These are phyloP conservation scores for Drosophila pseudotakahashii DNA, from an alignment of 2,888 invertebrate genomes.

Conservation along the genomic window DNA sequence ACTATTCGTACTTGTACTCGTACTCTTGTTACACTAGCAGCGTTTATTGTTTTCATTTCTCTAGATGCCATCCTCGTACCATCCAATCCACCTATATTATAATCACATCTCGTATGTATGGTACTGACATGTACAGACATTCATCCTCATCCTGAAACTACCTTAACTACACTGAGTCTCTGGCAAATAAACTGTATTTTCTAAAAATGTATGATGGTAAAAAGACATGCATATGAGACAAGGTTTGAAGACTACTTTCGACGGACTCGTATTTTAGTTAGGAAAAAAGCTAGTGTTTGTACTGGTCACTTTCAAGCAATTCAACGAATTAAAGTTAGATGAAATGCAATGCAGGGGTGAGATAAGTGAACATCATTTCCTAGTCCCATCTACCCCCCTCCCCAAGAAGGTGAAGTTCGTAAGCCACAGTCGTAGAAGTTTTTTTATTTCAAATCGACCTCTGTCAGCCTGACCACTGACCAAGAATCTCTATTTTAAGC, in stretches of 20 bases:
- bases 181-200: constrained; percentile 15
- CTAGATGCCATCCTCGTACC: constrained; percentile 48
- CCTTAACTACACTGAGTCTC: constrained; percentile 26
- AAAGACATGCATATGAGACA: background rate
- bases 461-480: constrained; percentile 54
- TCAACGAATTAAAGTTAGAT: background rate
- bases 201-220: no score
- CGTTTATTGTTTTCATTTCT: constrained; percentile 47
- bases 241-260: background rate
- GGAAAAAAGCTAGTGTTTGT: background rate
- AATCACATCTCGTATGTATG: constrained; percentile 40
- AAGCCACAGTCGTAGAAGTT: constrained; percentile 14
- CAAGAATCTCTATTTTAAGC: constrained; percentile 66
- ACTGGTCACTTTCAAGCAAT: background rate
- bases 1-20: constrained; percentile 40
- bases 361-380: constrained; percentile 27
- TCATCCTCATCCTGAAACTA: constrained; percentile 30
- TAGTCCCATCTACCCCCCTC: background rate
- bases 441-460: constrained; percentile 2
- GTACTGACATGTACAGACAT: constrained; percentile 41
- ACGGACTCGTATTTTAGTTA: background rate
- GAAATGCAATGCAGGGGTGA: constrained; percentile 6
- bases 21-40: constrained; percentile 48
- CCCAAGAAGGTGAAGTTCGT: constrained; percentile 32
- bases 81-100: constrained; percentile 37